These are phyloP conservation scores for Pyrocoelia pectoralis DNA, from an alignment of 2,888 invertebrate species.

Conservation along the genomic window DNA sequence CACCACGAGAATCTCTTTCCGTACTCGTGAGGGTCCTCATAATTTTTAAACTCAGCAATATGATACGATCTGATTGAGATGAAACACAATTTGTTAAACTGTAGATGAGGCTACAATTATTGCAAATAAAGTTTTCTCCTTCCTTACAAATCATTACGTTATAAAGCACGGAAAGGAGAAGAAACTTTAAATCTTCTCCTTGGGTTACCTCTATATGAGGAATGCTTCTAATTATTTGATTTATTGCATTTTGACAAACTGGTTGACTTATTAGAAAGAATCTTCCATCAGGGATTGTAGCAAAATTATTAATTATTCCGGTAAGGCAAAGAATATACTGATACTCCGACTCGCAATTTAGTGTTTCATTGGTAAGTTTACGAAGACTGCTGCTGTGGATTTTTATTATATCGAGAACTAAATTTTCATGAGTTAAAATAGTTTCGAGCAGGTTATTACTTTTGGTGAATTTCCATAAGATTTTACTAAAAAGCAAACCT, in stretches of 20 bases:
- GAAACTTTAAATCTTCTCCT: constrained; percentile 24
- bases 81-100: neutral
- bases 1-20: too few relatives aligned
- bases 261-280: constrained; percentile 21
- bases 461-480: constrained; percentile 26
- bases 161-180: constrained; percentile 18
- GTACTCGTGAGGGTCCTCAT: too few relatives aligned
- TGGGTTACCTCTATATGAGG: constrained; percentile 14
- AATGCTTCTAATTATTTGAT: constrained; percentile 23
- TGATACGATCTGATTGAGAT: neutral
- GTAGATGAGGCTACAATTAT: neutral
- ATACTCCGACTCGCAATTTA: constrained; percentile 22
- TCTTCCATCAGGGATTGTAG: constrained; percentile 28
- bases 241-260: constrained; percentile 6
- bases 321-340: constrained; percentile 21
- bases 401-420: constrained; percentile 17
- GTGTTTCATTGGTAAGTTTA: constrained; percentile 16
- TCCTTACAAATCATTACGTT: constrained; percentile 24
- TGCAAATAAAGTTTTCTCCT: neutral
- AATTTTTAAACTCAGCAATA: neutral
- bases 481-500: constrained; percentile 22
- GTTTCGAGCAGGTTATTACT: constrained; percentile 13
- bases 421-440: constrained; percentile 14
- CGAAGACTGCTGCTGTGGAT: constrained; percentile 18
- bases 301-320: constrained; percentile 22